Evolutionary conservation across 2,797 vertebrate species (phyloP), one percentile per base, ranked within the genome.

Genomic region (Tadarida brasiliensis): DNA sequence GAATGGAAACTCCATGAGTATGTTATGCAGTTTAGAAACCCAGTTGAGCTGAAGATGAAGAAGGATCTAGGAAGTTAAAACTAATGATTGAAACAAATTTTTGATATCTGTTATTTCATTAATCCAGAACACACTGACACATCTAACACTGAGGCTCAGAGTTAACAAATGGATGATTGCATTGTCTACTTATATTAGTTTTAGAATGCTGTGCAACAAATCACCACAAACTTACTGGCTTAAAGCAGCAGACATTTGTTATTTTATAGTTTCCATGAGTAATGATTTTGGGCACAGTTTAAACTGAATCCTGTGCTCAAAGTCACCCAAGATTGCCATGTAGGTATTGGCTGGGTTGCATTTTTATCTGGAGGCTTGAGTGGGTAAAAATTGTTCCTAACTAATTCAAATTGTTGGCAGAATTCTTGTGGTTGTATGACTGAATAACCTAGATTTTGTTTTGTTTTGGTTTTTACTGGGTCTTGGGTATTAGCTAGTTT

Each of bases 1-100:
- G 15, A 93, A 65, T 71, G 15, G 49, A 67, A 85, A 67, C 17
- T 96, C 15, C 11, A 10, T 47, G 51, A 76, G 39, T 90, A 71
- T 44, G 2, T 76, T 74, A 59, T 26, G 2, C 20, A 51, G 22
- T 82, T 70, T 90, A 77, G 33, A 89, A 88, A 78, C 44, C 20
- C 49, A 76, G 26, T 15, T 87, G 76, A 28, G 26, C 68, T 77
- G 26, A 80, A 68, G n/a, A 39, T 61, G 19, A 81, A 85, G 78
- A 47, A 74, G 65, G 39, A 33, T 70, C 71, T 83, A 65, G 7
- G 54, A 84, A 22, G 5, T 95, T 95, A 68, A 89, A 92, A 81
- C 63, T 85, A 68, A 68, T 93, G 30, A 90, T 82, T 87, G 82
- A 95, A 95, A 83, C 6, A 67, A 35, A 56, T 16, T 81, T 94